These are phyloP conservation scores for Eleginops maclovinus DNA, from an alignment of 2,113 vertebrate genomes.

Conservation along the genomic window DNA sequence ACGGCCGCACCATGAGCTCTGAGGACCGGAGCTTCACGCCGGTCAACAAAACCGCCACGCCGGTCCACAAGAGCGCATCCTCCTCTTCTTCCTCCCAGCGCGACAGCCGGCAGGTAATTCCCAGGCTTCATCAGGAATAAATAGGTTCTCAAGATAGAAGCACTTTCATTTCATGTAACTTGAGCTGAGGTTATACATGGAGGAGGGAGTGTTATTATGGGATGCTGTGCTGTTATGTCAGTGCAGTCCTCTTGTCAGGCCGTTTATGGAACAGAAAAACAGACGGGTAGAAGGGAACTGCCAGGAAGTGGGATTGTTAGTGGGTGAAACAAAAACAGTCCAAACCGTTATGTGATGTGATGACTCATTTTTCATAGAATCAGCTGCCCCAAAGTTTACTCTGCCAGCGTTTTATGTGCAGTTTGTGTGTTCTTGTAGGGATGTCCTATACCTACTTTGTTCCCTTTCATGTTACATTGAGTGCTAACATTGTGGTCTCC, in stretches of 20 bases:
- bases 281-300: not conserved
- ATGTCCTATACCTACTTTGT: not conserved
- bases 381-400: not conserved
- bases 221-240: slow-evolving; percentile 21
- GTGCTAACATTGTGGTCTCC: not conserved
- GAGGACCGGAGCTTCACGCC: slow-evolving; percentile 91
- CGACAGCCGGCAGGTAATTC: slow-evolving; percentile 94
- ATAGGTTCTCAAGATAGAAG: slow-evolving; percentile 9
- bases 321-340: not conserved
- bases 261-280: slow-evolving; percentile 20
- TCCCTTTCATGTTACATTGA: not conserved
- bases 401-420: not conserved
- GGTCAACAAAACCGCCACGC: slow-evolving; percentile 91
- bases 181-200: slow-evolving; percentile 8
- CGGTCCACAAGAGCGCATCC: slow-evolving; percentile 94
- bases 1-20: slow-evolving; percentile 89
- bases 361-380: not conserved
- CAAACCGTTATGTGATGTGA: not conserved
- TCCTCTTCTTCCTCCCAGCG: slow-evolving; percentile 93
- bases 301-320: slow-evolving; percentile 13
- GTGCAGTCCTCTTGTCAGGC: not conserved
- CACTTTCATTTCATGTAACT: slow-evolving; percentile 22
- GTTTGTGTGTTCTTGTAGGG: not conserved
- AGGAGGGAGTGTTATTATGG: slow-evolving; percentile 10
- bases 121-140: not conserved